phyloP scores from a whole-genome alignment of 2,113 vertebrate species.

The Onychorhynchus coronatus region DNA sequence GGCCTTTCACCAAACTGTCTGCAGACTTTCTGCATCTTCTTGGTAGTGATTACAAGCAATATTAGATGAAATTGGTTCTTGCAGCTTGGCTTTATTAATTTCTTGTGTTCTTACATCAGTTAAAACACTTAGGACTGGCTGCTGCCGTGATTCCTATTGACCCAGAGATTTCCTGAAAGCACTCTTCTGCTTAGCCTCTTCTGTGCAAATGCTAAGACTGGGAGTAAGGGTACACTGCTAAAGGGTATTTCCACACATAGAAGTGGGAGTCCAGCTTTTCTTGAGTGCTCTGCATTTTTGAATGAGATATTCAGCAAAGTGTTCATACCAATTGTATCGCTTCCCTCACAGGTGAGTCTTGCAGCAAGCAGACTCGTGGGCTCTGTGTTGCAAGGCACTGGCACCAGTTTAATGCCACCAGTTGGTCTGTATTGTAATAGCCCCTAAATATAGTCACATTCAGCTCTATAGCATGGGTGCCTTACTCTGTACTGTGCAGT shows the following conservation, averaged over 20 bases:
- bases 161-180: constrained; percentile 3
- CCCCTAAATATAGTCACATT: not conserved
- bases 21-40: not conserved
- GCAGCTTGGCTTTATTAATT: constrained; percentile 23
- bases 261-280: not conserved
- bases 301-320: not conserved
- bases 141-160: not conserved
- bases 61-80: constrained; percentile 18
- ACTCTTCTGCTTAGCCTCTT: not conserved
- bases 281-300: not conserved
- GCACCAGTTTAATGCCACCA: not conserved
- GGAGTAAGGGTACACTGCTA: not conserved
- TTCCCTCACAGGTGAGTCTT: not conserved
- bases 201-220: not conserved
- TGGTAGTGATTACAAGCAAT: not conserved
- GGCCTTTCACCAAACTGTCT: constrained; percentile 36
- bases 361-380: not conserved
- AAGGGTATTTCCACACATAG: not conserved
- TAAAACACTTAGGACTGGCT: constrained; percentile 4
- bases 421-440: not conserved
- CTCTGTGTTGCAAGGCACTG: not conserved
- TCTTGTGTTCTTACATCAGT: not conserved
- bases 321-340: accelerated
- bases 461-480: not conserved
- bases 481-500: not conserved